Conservation (phyloP, 1,140 invertebrate species). For the Onthophagus taurus region DNA sequence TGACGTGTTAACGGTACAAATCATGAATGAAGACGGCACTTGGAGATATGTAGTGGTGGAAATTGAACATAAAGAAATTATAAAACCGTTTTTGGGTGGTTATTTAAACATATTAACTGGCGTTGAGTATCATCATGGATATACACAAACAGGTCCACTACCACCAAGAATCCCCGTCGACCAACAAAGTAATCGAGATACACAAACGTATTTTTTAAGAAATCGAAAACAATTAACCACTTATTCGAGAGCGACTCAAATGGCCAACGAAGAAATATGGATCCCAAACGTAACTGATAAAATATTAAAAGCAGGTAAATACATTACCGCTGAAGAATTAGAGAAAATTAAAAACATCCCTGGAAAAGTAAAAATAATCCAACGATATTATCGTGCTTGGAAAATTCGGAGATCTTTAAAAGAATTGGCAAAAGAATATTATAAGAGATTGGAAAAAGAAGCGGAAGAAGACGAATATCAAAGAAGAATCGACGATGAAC, state of each 20-base stretch:
- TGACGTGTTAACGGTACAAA: slow-evolving; percentile 44
- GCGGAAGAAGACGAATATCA: slow-evolving; percentile 41
- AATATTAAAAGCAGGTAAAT: slow-evolving; percentile 43
- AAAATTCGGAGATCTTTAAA: slow-evolving; percentile 32
- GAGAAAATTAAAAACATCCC: slow-evolving; percentile 40
- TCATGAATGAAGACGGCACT: slow-evolving; percentile 38
- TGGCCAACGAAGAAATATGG: slow-evolving; percentile 44
- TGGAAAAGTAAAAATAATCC: slow-evolving; percentile 47
- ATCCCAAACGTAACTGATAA: slow-evolving; percentile 47
- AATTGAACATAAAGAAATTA: slow-evolving; percentile 45
- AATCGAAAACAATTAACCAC: slow-evolving; percentile 39
- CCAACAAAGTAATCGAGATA: slow-evolving; percentile 44
- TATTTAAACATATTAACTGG: slow-evolving; percentile 48
- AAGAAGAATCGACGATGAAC: slow-evolving; percentile 39
- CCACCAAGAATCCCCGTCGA: slow-evolving; percentile 40
- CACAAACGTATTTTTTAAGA: slow-evolving; percentile 46
- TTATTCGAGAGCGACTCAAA: slow-evolving; percentile 44
- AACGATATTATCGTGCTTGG: slow-evolving; percentile 37
- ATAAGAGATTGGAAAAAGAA: slow-evolving; percentile 42
- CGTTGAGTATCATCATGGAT: slow-evolving; percentile 51
- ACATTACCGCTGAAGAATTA: slow-evolving; percentile 46
- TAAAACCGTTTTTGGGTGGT: slow-evolving; percentile 54
- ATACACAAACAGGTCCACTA: slow-evolving; percentile 52
- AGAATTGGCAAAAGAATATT: slow-evolving; percentile 35
- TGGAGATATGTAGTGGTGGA: slow-evolving; percentile 46